Evolutionary conservation across 2,797 vertebrate genomes (phyloP), one percentile per base, ranked within the genome.

Genomic region (Bovichtus diacanthus): DNA sequence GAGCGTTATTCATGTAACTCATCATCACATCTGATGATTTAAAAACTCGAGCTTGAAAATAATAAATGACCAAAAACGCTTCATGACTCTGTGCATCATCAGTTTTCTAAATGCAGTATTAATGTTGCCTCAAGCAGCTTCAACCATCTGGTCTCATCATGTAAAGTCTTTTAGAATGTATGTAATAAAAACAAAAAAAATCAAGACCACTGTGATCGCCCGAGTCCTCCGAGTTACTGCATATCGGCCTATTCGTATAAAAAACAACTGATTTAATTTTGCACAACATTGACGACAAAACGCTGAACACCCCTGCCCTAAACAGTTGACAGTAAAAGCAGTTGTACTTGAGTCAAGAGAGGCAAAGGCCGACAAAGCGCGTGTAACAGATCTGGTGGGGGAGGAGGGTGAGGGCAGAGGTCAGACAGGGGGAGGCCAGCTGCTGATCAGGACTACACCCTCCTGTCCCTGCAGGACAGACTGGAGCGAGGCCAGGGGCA

Each of bases 401-500:
- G 78, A 25, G 53, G 72, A 31, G 68, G 41, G 4, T 0, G 61
- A 76, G 84, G 86, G 1, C 85, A 84, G 68, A 85, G 92, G 87
- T 89, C 85, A 83, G 63, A 31, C 55, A 65, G 58, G 9, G 23
- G 15, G 76, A 84, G 77, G 64, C 68, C 87, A 91, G 88, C 91
- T 88, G 90, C 73, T 73, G 82, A 60, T 84, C 51, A 58, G 77
- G 61, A 83, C 78, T 18, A 76, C 77, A 11, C 78, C 83, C 73
- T 56, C 44, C 60, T 15, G 65, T 70, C 62, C 7, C 81, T 55
- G 55, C 56, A 62, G 67, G 54, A 46, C 34, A 36, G 53, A 21
- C 27, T 66, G 56, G 47, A 81, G 54, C 50, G 0, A 50, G 11
- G 50, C 69, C 68, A 56, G 34, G 13, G 58, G 51, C 21, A 27